Evolutionary conservation across 2,888 invertebrate genomes (phyloP).

Genomic region (Orthonychiurus folsomi): DNA sequence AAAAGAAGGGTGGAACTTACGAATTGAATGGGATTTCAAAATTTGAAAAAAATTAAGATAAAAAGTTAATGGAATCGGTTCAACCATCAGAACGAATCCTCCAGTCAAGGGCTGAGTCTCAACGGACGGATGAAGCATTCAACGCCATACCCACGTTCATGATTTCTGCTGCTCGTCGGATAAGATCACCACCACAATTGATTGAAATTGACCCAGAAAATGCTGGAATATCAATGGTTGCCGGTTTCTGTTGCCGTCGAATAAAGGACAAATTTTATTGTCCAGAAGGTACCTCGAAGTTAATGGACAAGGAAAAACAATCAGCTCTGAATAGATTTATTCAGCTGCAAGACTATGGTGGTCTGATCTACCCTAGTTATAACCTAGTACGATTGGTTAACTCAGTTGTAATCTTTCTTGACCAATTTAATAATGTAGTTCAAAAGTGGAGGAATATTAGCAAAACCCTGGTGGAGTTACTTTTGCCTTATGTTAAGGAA

Average conservation of each 20-base stretch:
- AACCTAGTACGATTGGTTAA: not conserved
- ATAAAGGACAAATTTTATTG: not conserved
- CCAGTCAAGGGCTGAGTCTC: too few species aligned
- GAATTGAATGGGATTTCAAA: too few species aligned
- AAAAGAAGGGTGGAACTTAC: too few species aligned
- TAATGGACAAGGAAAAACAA: not conserved
- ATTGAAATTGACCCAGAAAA: not conserved
- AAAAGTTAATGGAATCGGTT: too few species aligned
- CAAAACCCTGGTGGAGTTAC: not conserved
- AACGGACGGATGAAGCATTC: too few species aligned
- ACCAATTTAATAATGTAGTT: not conserved
- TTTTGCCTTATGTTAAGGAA: not conserved
- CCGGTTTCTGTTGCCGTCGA: not conserved
- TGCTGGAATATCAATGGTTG: not conserved
- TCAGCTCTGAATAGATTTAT: not conserved
- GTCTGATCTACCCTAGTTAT: not conserved
- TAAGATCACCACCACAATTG: too few species aligned
- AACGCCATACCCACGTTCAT: too few species aligned
- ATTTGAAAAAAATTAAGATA: too few species aligned
- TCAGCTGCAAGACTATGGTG: not conserved
- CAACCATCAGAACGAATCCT: too few species aligned
- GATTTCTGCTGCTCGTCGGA: too few species aligned
- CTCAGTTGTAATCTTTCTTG: not conserved
- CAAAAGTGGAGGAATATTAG: not conserved
- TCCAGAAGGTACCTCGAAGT: not conserved